These are phyloP conservation scores for Stenotaenia linearis DNA, from an alignment of 2,888 invertebrate genomes.

Conservation along the genomic window DNA sequence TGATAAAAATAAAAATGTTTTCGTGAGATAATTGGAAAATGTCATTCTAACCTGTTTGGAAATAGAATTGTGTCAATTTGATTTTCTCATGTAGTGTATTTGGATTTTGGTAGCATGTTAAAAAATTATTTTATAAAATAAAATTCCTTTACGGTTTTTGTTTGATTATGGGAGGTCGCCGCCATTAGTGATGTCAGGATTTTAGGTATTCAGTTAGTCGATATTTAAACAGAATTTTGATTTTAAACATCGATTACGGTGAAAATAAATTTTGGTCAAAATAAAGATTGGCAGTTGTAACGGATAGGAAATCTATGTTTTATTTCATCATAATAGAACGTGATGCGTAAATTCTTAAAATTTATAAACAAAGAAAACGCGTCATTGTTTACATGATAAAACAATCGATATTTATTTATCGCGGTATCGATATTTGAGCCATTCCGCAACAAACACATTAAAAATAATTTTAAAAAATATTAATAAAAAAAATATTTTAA, in stretches of 20 bases:
- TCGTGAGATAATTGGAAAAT: neutral
- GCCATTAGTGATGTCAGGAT: neutral
- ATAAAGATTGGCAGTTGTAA: too few relatives aligned
- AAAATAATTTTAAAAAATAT: neutral
- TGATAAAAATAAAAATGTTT: neutral
- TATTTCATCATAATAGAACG: too few relatives aligned
- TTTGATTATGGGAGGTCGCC: neutral
- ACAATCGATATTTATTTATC: too few relatives aligned
- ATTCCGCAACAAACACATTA: neutral
- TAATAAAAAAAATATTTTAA: neutral
- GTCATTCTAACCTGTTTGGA: neutral
- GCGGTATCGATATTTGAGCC: neutral
- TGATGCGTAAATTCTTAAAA: too few relatives aligned
- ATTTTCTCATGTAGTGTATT: neutral
- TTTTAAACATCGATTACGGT: neutral
- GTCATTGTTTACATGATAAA: neutral
- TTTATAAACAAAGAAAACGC: too few relatives aligned
- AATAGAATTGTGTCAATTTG: neutral
- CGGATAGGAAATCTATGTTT: too few relatives aligned
- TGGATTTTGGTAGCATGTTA: neutral
- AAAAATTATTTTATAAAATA: neutral
- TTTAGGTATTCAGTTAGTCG: neutral
- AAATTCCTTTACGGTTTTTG: neutral
- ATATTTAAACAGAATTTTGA: too few relatives aligned
- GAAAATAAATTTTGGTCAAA: too few relatives aligned